phyloP scores from a whole-genome alignment of 1,140 invertebrate genomes.

The Helicoverpa armigera region DNA sequence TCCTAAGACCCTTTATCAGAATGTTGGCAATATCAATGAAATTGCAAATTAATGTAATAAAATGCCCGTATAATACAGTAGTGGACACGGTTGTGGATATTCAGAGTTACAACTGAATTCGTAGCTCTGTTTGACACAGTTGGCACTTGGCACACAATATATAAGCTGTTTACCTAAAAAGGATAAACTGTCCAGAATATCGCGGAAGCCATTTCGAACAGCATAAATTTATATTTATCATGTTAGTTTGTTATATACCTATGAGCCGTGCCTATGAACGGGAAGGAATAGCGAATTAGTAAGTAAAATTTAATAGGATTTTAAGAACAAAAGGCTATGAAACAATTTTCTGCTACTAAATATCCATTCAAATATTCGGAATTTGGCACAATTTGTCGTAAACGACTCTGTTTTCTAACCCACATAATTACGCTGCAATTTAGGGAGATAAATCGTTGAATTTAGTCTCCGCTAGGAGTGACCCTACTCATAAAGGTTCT shows the following conservation, averaged over 20 bases:
- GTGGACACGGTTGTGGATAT: slow-evolving; percentile 44
- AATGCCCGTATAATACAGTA: slow-evolving; percentile 52
- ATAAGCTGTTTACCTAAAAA: slow-evolving; percentile 55
- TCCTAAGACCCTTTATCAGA: neutral
- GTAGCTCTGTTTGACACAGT: slow-evolving; percentile 56
- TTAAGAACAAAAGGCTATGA: too few relatives aligned
- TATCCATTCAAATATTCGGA: neutral
- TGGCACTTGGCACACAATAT: slow-evolving; percentile 54
- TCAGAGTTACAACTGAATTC: slow-evolving; percentile 42
- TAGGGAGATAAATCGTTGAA: slow-evolving; percentile 73
- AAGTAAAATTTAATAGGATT: too few relatives aligned
- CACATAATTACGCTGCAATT: slow-evolving; percentile 75
- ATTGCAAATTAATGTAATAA: slow-evolving; percentile 48
- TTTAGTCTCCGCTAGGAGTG: slow-evolving; percentile 62
- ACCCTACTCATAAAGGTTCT: slow-evolving; percentile 78
- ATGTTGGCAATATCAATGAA: slow-evolving; percentile 43
- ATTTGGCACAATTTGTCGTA: slow-evolving; percentile 13
- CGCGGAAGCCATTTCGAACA: slow-evolving; percentile 54
- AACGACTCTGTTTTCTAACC: slow-evolving; percentile 45
- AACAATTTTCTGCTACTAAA: too few relatives aligned
- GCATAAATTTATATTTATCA: slow-evolving; percentile 46
- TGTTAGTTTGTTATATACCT: slow-evolving; percentile 50
- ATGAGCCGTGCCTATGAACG: too few relatives aligned
- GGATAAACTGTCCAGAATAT: slow-evolving; percentile 54
- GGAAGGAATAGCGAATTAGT: too few relatives aligned